Conservation (phyloP, 2,888 invertebrate genomes). For the Pseudeuparius sepicola region DNA sequence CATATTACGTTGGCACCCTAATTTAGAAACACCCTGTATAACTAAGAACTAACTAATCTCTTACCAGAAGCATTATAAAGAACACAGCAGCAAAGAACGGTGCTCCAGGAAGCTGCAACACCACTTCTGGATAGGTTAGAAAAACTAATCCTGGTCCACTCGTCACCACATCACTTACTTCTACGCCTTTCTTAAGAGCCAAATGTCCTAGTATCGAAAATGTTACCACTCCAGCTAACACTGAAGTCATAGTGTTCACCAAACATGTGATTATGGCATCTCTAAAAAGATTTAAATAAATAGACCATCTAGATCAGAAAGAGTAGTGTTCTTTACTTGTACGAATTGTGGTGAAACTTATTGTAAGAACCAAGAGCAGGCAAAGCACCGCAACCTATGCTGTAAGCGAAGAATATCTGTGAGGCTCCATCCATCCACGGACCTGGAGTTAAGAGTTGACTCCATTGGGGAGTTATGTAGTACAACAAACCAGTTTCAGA, state of each 20-base stretch:
- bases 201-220: slow-evolving; percentile 67
- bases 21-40: no score
- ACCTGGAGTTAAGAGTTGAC: slow-evolving; percentile 42
- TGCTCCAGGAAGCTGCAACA: slow-evolving; percentile 60
- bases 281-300: slow-evolving; percentile 36
- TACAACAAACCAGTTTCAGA: slow-evolving; percentile 53
- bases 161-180: slow-evolving; percentile 45
- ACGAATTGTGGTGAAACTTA: slow-evolving; percentile 66
- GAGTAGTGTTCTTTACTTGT: slow-evolving; percentile 55
- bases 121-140: slow-evolving; percentile 65
- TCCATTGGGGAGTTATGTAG: slow-evolving; percentile 56
- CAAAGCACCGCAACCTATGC: slow-evolving; percentile 66
- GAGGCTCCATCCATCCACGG: slow-evolving; percentile 70
- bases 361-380: slow-evolving; percentile 67
- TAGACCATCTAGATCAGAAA: no score
- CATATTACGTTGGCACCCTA: no score
- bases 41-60: no score
- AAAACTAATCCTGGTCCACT: slow-evolving; percentile 66
- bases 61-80: slow-evolving; percentile 61
- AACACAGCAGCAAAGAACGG: slow-evolving; percentile 62
- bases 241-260: slow-evolving; percentile 61
- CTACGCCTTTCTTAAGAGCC: slow-evolving; percentile 44
- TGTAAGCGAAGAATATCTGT: slow-evolving; percentile 70
- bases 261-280: slow-evolving; percentile 63
- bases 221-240: slow-evolving; percentile 65